Conservation (phyloP, 1,140 invertebrate species). For the Harpegnathos saltator region DNA sequence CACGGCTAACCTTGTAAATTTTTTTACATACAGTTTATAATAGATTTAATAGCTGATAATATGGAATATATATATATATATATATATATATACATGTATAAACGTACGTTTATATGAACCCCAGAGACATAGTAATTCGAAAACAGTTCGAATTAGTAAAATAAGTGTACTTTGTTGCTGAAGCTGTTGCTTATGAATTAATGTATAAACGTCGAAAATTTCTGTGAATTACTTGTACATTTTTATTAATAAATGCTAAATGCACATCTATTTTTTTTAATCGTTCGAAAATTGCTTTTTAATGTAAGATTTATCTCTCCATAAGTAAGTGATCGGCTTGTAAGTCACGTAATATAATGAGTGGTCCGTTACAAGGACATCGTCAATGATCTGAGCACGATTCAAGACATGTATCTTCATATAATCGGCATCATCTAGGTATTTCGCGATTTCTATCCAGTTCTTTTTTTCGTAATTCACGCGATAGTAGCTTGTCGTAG, state of each 20-base stretch:
- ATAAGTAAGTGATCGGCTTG: not conserved
- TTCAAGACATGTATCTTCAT: not conserved
- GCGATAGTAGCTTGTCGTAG: not conserved
- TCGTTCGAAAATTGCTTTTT: no score
- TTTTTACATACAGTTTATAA: slow-evolving; percentile 28
- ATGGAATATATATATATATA: no score
- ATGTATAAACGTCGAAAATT: not conserved
- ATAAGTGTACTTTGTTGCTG: not conserved
- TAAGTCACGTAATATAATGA: not conserved
- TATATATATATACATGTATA: no score
- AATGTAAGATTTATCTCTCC: not conserved
- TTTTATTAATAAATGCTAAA: not conserved
- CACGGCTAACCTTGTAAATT: slow-evolving; percentile 5
- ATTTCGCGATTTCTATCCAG: no score
- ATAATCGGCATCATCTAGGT: not conserved
- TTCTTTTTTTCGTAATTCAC: not conserved
- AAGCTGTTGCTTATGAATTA: slow-evolving; percentile 4
- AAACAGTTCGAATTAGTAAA: no score
- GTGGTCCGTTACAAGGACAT: not conserved
- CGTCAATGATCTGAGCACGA: not conserved
- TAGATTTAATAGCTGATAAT: not conserved
- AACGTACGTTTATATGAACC: no score
- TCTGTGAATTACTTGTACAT: not conserved
- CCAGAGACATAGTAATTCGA: not conserved
- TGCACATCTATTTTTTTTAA: no score